phyloP scores from a whole-genome alignment of 2,797 vertebrate species.

The Ctenopoma kingsleyae region DNA sequence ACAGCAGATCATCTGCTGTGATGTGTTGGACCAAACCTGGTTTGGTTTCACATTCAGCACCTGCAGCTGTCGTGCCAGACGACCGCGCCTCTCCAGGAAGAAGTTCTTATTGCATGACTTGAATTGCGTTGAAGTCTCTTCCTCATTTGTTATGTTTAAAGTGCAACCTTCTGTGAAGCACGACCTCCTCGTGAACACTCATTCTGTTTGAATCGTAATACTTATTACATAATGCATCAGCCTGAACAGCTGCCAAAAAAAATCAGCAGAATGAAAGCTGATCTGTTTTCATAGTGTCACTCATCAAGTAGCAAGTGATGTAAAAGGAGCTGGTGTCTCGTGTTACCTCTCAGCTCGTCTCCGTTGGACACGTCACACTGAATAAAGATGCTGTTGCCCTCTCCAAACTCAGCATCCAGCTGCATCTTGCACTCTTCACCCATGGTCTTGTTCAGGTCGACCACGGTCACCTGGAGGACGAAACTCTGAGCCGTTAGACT shows the following conservation, averaged over 20 bases:
- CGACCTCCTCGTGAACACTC: neutral
- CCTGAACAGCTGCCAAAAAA: neutral
- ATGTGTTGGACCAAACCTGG: neutral
- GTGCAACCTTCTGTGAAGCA: neutral
- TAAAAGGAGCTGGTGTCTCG: neutral
- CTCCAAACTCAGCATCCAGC: conserved; percentile 89
- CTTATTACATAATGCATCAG: neutral
- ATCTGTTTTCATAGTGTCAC: neutral
- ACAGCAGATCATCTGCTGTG: neutral
- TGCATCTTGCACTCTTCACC: conserved; percentile 87
- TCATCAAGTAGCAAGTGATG: neutral
- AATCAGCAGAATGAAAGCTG: neutral
- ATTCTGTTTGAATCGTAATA: neutral
- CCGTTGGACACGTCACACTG: conserved; percentile 92
- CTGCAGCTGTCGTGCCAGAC: neutral
- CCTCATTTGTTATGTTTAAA: neutral
- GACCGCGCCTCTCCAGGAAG: neutral
- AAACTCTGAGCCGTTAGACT: neutral
- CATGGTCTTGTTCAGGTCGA: conserved; percentile 88
- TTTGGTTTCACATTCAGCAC: neutral
- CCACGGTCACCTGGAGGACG: conserved; percentile 86
- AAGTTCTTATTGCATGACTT: neutral
- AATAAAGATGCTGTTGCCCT: conserved; percentile 87
- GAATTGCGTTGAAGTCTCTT: conserved; percentile 10
- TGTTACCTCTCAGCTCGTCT: conserved; percentile 89